Evolutionary conservation across 2,113 vertebrate species (phyloP), one percentile per base, ranked within the genome.

Genomic region (Nannospalax galili): DNA sequence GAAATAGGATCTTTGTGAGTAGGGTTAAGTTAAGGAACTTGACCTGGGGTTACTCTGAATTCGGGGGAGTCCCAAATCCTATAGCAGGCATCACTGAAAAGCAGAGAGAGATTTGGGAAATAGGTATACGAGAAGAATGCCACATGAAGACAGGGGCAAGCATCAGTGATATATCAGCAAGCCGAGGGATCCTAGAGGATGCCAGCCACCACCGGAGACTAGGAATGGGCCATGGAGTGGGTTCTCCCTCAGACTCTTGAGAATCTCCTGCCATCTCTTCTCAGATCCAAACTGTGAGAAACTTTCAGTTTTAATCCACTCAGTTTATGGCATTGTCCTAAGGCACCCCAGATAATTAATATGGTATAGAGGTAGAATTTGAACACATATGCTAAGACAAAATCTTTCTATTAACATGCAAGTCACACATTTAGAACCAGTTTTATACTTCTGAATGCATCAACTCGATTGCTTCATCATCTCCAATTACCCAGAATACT

Each of bases 111-210:
- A 30, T 64, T 16, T 5, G 52, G 42, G 28, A 67, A 20, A 73
- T 1, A 22, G 11, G 15, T 4, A 11, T 32, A 8, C 2, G 37
- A 58, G 14, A 30, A 12, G 28, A 69, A 35, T 0, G 3, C 28
- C 30, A 0, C 0, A 4, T 2, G 40, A 69, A 30, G 35, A n/a
- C 1, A 26, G 62, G 62, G 10, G 42, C 19, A 45, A 73, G 45
- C 30, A 16, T 1, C 22, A 17, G 78, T 12, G 8, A 2, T 4
- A 15, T 40, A 35, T 48, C 42, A 10, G 0, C 19, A 72, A 28
- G 26, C 1, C 65, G 10, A 22, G 8, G n/a, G 12, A 2, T 0
- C 2, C 87, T 35, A 24, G 80, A 42, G 42, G 14, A 2, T 30
- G 37, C 77, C 52, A 7, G 4, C 16, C 14, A 4, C 69, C 14